phyloP scores from a whole-genome alignment of 92 coral and sea anemone genomes.

The Phenganax marumi region DNA sequence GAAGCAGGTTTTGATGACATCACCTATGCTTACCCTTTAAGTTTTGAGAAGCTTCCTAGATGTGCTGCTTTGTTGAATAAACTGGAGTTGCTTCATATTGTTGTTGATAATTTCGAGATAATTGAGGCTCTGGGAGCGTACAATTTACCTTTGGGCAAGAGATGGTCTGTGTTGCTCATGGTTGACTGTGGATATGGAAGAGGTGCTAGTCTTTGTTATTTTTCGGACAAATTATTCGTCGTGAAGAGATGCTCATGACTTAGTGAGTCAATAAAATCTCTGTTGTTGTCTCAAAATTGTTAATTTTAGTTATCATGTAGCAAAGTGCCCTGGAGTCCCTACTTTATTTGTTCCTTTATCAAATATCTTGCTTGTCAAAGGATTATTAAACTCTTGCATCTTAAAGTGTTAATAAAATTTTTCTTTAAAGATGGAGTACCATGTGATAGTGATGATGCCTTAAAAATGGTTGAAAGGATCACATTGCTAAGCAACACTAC shows the following conservation, averaged over 20 bases:
- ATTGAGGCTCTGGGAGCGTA: slow-evolving; percentile 62
- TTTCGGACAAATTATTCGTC: too few species aligned
- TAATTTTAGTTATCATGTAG: too few species aligned
- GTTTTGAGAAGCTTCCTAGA: slow-evolving; percentile 78
- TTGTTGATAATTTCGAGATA: slow-evolving; percentile 70
- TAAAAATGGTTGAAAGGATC: slow-evolving; percentile 66
- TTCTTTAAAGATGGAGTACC: slow-evolving; percentile 70
- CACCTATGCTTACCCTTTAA: slow-evolving; percentile 79
- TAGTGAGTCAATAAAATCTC: too few species aligned
- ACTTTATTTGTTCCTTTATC: not conserved
- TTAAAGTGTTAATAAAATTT: not conserved
- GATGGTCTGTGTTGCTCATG: slow-evolving; percentile 78
- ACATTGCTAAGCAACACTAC: slow-evolving; percentile 49
- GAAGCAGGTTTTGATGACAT: slow-evolving; percentile 80
- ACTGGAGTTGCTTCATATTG: slow-evolving; percentile 68
- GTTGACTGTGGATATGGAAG: slow-evolving; percentile 76
- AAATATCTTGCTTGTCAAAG: not conserved
- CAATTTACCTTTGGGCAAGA: slow-evolving; percentile 60
- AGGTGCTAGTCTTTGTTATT: slow-evolving; percentile 51
- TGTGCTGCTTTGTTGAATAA: slow-evolving; percentile 59
- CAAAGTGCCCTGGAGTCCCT: not conserved
- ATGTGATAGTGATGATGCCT: slow-evolving; percentile 60
- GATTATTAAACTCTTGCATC: too few species aligned
- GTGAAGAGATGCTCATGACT: too few species aligned
- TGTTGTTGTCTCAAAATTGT: too few species aligned